A percentile compares a stretch with the other conserved stretches of the same genome.
phyloP scores from a whole-genome alignment of 2,888 invertebrate species.

The Griposia aprilina region DNA sequence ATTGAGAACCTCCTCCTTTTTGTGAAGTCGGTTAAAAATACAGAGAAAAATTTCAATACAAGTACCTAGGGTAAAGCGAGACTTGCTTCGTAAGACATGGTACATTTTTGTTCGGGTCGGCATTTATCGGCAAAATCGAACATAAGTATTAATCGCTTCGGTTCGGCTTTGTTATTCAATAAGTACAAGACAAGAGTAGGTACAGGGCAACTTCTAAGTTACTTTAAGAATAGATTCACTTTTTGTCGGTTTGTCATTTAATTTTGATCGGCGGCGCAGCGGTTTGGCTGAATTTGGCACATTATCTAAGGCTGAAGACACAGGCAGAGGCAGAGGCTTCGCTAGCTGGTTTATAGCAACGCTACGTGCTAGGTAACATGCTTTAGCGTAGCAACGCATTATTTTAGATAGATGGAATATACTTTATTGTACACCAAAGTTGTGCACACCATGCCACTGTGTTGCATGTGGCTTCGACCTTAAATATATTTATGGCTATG shows the following conservation, averaged over 20 bases:
- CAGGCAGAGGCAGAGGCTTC: not conserved
- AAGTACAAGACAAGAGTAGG: not conserved
- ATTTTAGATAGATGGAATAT: not conserved
- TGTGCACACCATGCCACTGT: not conserved
- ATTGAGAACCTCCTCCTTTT: too few relatives aligned
- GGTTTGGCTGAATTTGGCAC: conserved; percentile 8
- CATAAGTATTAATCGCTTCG: not conserved
- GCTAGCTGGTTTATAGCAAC: not conserved
- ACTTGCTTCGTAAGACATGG: not conserved
- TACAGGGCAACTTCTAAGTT: not conserved
- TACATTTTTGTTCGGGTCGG: not conserved
- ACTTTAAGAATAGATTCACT: not conserved
- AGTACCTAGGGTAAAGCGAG: not conserved
- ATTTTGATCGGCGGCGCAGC: not conserved
- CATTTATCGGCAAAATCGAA: not conserved
- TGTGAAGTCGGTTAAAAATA: too few relatives aligned
- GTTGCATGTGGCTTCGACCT: not conserved
- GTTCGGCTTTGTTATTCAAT: not conserved
- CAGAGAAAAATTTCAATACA: too few relatives aligned
- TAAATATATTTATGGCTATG: not conserved
- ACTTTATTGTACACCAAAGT: not conserved
- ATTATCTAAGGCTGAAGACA: not conserved
- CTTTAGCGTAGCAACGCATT: not conserved
- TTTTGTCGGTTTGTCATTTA: not conserved
- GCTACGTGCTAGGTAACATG: not conserved